Conservation (phyloP, 1,140 invertebrate genomes). For the Heterodera carotae region DNA sequence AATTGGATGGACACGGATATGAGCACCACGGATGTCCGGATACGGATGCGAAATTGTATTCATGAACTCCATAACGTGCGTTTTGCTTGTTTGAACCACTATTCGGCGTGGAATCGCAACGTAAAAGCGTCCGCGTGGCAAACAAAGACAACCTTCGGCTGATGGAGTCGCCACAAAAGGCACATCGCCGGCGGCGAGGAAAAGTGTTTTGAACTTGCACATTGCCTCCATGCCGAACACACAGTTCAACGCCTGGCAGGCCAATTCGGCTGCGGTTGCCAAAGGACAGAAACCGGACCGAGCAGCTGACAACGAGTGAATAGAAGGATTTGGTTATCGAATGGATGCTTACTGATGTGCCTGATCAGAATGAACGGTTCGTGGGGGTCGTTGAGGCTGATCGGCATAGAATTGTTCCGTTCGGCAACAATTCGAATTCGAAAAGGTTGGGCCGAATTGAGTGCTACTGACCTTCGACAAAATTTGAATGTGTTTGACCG, state of each 20-base stretch:
- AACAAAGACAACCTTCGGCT: constrained; percentile 29
- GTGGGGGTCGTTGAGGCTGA: constrained; percentile 4
- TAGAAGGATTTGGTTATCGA: not conserved
- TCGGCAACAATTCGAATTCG: constrained; percentile 46
- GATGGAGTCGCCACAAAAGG: constrained; percentile 19
- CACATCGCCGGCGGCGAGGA: constrained; percentile 25
- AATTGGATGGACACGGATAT: too few relatives aligned
- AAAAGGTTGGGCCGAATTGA: constrained; percentile 38
- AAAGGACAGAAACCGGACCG: constrained; percentile 42
- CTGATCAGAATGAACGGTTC: constrained; percentile 50
- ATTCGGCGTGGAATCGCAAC: too few relatives aligned
- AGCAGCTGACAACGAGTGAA: constrained; percentile 17
- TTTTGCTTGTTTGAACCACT: too few relatives aligned
- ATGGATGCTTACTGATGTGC: constrained; percentile 26
- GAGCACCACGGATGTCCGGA: too few relatives aligned
- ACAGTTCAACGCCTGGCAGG: constrained; percentile 45
- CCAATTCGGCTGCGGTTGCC: constrained; percentile 43
- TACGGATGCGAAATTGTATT: too few relatives aligned
- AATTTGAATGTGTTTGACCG: not conserved
- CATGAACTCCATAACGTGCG: too few relatives aligned
- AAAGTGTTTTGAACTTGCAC: constrained; percentile 35
- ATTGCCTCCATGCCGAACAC: constrained; percentile 32
- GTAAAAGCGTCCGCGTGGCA: too few relatives aligned
- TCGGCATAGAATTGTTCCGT: constrained; percentile 24
- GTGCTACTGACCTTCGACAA: constrained; percentile 22